A percentile compares a stretch with the other conserved stretches of the same genome.
These are phyloP conservation scores for Haliclona indistincta DNA, from an alignment of 37 sponge, comb jelly and placozoan genomes.

Conservation along the genomic window DNA sequence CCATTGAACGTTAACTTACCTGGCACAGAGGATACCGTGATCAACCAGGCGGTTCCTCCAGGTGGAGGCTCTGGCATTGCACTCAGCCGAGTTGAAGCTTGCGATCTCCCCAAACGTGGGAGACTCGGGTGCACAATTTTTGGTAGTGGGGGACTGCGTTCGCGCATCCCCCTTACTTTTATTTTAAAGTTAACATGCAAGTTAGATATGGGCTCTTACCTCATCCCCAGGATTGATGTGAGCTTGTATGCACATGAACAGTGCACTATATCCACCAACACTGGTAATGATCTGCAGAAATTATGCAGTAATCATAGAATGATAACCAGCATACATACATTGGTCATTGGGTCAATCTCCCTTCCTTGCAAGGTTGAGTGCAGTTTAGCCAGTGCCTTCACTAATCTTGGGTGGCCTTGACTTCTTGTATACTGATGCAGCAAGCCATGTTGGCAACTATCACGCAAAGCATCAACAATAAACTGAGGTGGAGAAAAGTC, in stretches of 20 bases:
- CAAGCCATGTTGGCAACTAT: conserved; percentile 38
- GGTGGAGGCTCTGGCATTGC: conserved; percentile 88
- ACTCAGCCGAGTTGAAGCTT: conserved; percentile 87
- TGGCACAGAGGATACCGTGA: conserved; percentile 88
- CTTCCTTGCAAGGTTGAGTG: conserved; percentile 62
- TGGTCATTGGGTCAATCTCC: conserved; percentile 81
- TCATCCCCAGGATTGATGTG: conserved; percentile 93
- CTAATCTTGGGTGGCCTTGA: conserved; percentile 90
- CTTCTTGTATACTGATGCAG: conserved; percentile 89
- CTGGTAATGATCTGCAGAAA: conserved; percentile 61
- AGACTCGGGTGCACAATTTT: conserved; percentile 92
- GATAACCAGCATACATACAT: conserved; percentile 39
- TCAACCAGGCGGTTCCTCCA: conserved; percentile 86
- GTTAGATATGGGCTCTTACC: too few relatives aligned
- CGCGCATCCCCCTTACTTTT: conserved; percentile 72
- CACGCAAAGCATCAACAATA: conserved; percentile 74
- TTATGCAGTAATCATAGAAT: conserved; percentile 1
- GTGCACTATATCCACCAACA: conserved; percentile 84
- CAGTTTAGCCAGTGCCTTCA: conserved; percentile 84
- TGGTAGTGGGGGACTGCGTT: conserved; percentile 93
- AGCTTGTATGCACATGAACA: conserved; percentile 63
- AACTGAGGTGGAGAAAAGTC: conserved; percentile 86
- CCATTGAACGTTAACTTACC: conserved; percentile 92
- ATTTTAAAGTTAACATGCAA: not conserved
- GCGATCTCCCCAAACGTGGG: conserved; percentile 94